A percentile compares a stretch with the other conserved stretches of the same genome.
These are phyloP conservation scores for Hydra vulgaris DNA, from an alignment of 30 jellyfish, hydroid and myxozoan species.

Conservation along the genomic window DNA sequence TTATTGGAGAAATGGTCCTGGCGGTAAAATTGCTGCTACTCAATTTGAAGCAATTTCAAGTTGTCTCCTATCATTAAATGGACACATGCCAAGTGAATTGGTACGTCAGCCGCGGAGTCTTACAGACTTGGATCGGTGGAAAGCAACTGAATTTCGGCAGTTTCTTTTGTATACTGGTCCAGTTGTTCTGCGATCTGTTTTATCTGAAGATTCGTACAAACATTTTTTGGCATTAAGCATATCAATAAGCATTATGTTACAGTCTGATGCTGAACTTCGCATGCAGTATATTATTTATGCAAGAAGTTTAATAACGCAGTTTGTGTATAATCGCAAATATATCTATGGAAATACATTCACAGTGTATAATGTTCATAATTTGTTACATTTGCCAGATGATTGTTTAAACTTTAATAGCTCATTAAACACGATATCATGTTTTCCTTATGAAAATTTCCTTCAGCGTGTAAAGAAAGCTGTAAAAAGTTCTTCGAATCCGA, in stretches of 20 bases:
- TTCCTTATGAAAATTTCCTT: conserved; percentile 32
- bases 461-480: conserved; percentile 17
- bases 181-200: conserved; percentile 23
- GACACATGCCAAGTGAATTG: conserved; percentile 24
- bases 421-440: conserved; percentile 20
- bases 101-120: conserved; percentile 46
- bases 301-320: conserved; percentile 12
- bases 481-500: conserved; percentile 23
- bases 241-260: conserved; percentile 24
- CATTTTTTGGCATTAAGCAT: conserved; percentile 34
- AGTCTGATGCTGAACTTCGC: conserved; percentile 17
- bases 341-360: conserved; percentile 28
- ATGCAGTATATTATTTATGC: conserved; percentile 20
- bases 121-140: conserved; percentile 32
- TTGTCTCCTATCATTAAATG: conserved; percentile 19
- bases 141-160: conserved; percentile 57
- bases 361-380: conserved; percentile 33
- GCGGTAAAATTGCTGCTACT: not conserved
- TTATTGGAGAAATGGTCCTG: conserved; percentile 11
- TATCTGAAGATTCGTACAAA: conserved; percentile 9
- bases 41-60: not conserved
- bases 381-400: conserved; percentile 13
- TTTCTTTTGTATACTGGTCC: conserved; percentile 52
- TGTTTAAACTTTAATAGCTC: conserved; percentile 15
- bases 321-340: conserved; percentile 22